Base-by-base conservation (phyloP, 2,113 vertebrate species). In the Uropsilus gracilis region DNA sequence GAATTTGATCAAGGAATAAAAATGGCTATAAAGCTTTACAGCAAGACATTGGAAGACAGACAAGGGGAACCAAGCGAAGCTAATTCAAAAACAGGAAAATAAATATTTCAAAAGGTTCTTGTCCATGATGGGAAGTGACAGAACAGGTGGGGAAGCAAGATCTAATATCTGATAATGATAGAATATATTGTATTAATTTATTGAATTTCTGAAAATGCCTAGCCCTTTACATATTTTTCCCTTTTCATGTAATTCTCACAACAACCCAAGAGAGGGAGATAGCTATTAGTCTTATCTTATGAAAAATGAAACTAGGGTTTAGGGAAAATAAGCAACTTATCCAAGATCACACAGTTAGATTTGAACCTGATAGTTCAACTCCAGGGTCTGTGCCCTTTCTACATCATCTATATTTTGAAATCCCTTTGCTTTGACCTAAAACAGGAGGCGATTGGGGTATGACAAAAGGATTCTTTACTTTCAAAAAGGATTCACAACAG, bases 1-100 rank as follows among this genome's bases (percentile, higher is more conserved):
- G 76, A 91, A 95, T 97, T 89, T 96, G 90, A 93, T 96, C 84
- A 97, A 90, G 90, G 66, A 89, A 93, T 87, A 48, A 93, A 95
- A 89, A 94, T 32, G 59, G n/a, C n/a, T 85, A 2, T 61, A 91
- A 71, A 83, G 26, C 64, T 94, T 94, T 72, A 64, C 6, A 22
- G 66, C 17, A n/a, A 94, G 50, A 59, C 17, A 81, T 57, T 57
- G 24, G 89, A 77, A 89, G 34, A 64, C 28, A 96, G 46, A 80
- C 86, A 76, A 37, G 90, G 30, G 85, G 42, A 90, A 72, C n/a
- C 13, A 34, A 86, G 48, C 30, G 89, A 93, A 93, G 46, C 28
- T 72, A 68, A 89, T 39, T 55, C 37, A 69, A 32, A 86, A 93
- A 77, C 69, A 76, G 42, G 48, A 84, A 95, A 91, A 86, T 61